These are phyloP conservation scores for Trichomycterus rosablanca DNA, from an alignment of 2,113 vertebrate genomes.

Conservation along the genomic window DNA sequence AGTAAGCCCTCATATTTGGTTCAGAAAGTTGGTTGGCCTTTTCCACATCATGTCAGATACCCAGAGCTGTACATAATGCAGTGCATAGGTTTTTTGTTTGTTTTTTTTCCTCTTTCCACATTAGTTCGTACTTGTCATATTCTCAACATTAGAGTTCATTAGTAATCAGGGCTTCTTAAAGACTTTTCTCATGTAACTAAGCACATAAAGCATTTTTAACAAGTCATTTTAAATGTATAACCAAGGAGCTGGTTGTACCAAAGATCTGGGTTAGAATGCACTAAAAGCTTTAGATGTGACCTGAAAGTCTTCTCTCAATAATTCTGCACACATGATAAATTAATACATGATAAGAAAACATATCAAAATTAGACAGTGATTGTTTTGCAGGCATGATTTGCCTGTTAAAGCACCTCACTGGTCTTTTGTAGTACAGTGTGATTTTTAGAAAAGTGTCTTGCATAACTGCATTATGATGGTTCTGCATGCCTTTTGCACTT, in stretches of 20 bases:
- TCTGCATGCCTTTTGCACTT: conserved; percentile 63
- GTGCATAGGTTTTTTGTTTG: conserved; percentile 51
- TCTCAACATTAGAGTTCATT: conserved; percentile 40
- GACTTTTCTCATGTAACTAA: conserved; percentile 36
- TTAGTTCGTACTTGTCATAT: conserved; percentile 26
- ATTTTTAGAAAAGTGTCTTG: conserved; percentile 46
- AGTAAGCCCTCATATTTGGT: conserved; percentile 42
- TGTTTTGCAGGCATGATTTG: conserved; percentile 29
- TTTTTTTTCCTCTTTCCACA: conserved; percentile 25
- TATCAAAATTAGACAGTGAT: conserved; percentile 51
- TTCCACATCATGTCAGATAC: conserved; percentile 66
- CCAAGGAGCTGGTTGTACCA: conserved; percentile 68
- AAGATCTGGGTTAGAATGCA: conserved; percentile 63
- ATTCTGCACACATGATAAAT: conserved; percentile 50
- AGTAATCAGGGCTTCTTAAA: conserved; percentile 32
- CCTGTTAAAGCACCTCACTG: conserved; percentile 39
- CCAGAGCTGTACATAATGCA: conserved; percentile 66
- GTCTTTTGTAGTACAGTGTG: conserved; percentile 45
- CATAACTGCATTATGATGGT: conserved; percentile 54
- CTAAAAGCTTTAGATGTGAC: conserved; percentile 57
- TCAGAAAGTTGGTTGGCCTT: conserved; percentile 66
- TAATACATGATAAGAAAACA: conserved; percentile 55
- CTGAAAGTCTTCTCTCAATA: conserved; percentile 45
- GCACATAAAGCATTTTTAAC: conserved; percentile 43
- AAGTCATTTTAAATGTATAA: conserved; percentile 54